A percentile compares a stretch with the other conserved stretches of the same genome.
phyloP scores from a whole-genome alignment of 2,113 vertebrate genomes.

The Kryptolebias marmoratus region DNA sequence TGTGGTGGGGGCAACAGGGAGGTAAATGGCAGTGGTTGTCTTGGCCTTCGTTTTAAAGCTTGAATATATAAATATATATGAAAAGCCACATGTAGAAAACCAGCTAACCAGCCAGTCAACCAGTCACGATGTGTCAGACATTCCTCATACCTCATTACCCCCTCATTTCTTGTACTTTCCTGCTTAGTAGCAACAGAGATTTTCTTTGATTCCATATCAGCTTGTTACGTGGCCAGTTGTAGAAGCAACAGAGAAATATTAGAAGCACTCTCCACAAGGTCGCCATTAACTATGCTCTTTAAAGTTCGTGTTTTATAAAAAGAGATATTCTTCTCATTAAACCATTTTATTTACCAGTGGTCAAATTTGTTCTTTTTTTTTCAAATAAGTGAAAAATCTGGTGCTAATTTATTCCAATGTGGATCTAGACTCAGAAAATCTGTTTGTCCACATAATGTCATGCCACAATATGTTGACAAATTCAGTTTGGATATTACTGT shows the following conservation, averaged over 20 bases:
- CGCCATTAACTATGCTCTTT: conserved; percentile 55
- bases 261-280: conserved; percentile 28
- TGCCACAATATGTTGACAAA: background rate
- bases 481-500: background rate
- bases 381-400: background rate
- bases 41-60: conserved; percentile 33
- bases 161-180: conserved; percentile 35
- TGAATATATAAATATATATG: conserved; percentile 55
- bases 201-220: conserved; percentile 54
- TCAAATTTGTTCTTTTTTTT: background rate
- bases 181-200: conserved; percentile 36
- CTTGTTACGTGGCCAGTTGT: conserved; percentile 51
- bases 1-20: background rate
- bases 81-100: conserved; percentile 53
- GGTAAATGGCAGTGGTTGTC: conserved; percentile 20
- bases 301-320: conserved; percentile 47
- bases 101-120: conserved; percentile 25
- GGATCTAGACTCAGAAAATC: no score
- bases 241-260: conserved; percentile 54
- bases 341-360: conserved; percentile 2
- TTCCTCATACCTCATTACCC: conserved; percentile 37
- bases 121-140: conserved; percentile 44
- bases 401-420: background rate
- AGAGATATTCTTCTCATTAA: conserved; percentile 37
- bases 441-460: no score